Evolutionary conservation across 2,888 invertebrate genomes (phyloP), one percentile per base, ranked within the genome.

Genomic region (Metopia argyrocephala): DNA sequence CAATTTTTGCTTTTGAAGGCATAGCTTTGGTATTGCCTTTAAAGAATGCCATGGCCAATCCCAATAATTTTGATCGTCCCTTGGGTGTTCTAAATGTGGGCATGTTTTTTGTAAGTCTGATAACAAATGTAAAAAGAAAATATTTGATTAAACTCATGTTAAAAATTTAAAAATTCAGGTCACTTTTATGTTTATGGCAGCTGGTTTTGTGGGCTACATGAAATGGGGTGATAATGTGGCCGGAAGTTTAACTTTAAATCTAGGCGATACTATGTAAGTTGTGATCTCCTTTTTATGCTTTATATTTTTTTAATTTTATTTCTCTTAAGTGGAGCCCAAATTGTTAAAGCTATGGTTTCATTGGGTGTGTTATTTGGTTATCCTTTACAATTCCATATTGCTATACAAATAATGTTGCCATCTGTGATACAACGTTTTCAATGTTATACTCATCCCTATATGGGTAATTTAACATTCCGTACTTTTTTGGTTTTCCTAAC

Each of bases 1-100:
- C 97, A 25, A 94, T 99, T 74, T 99, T 96, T 90, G 96, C 98
- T 3, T 99, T 98, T 87, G 99, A 99, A 92, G 99, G 98, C 82
- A 98, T 99, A 84, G 96, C 96, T 69, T 90, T 96, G 92, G 96
- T 98, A n/a, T 91, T 99, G 79, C 98, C 98, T 0, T 90, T 99
- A 85, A 96, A 98, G 91, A 97, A 96, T 88, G 95, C 96, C 88
- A 98, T 98, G 98, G 93, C 92, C 83, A 92, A 93, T 18, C 96
- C 96, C 0, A 91, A 93, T 73, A 92, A 93, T 83, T 98, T 98
- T 91, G 94, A 94, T 85, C 95, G 93, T 79, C 93, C 94, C 5
- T 89, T 94, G 7, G 98, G 98, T 2, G 97, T 98, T 1, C 91
- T 98, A 23, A 98, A 98, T 89, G 93, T 96, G 2, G 97, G 97